Base-by-base conservation (phyloP, 2,888 invertebrate genomes). In the Drosophila helvetica region DNA sequence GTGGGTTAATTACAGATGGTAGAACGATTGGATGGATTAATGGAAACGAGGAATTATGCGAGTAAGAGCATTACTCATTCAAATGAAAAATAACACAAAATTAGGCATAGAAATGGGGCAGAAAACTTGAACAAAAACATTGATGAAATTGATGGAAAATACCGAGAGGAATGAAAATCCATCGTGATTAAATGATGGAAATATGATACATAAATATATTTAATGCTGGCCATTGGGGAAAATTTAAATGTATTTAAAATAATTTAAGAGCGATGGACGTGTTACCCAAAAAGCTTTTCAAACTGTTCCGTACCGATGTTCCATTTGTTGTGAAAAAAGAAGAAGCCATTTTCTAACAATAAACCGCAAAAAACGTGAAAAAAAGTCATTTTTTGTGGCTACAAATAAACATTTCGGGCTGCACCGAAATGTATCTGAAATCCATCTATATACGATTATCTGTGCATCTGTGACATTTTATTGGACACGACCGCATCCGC, bases 1-100 rank as follows among this genome's bases (percentile, higher is more conserved):
- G 66, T 48, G 18, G 8, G 48, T 42, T 66, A 66, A 68, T 68
- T 67, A 68, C 52, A 30, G 25, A 30, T 18, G 51, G n/a, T 1
- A 6, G 2, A 38, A n/a, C 38, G 38, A 15, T n/a, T 38, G 38
- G 7, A 2, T 38, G n/a, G n/a, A 38, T 38, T 38, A 38, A 38
- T 38, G 38, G 38, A 38, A 38, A 38, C n/a, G 7, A 6, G 15
- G 38, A 38, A 38, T 6, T n/a, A 38, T 38, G 38, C n/a, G 15
- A n/a, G 38, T n/a, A 38, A 38, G 7, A 38, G 38, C 38, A 15
- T 38, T n/a, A 38, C 15, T n/a, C 38, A n/a, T n/a, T 38, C 38
- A 38, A 38, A 7, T 38, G 15, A 38, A 38, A 38, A n/a, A n/a
- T n/a, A 7, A 6, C 1, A 38, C 38, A 7, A 38, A 38, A n/a